Conservation (phyloP, 2,797 vertebrate species). For the Cyclopterus lumpus region DNA sequence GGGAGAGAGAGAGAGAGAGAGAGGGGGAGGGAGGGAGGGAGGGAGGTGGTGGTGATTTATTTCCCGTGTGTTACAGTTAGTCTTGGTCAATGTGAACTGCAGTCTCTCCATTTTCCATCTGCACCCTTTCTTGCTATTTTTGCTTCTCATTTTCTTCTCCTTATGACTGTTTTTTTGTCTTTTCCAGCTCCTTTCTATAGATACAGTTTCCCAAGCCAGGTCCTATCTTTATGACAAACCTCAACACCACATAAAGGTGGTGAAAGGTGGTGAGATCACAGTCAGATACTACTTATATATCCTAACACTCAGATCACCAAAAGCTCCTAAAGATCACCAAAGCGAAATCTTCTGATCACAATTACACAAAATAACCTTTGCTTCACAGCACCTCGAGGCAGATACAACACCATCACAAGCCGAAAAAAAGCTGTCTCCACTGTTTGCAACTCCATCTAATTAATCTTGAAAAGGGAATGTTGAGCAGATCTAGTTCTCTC, state of each 20-base stretch:
- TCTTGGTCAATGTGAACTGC: slow-evolving; percentile 68
- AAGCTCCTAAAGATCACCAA: not conserved
- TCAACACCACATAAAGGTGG: not conserved
- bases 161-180: slow-evolving; percentile 1
- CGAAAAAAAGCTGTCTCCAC: not conserved
- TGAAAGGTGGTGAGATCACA: not conserved
- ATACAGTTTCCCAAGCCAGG: not conserved
- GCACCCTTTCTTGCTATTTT: slow-evolving; percentile 36
- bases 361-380: not conserved
- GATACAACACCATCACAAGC: slow-evolving; percentile 7
- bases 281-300: not conserved
- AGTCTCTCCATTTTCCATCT: slow-evolving; percentile 71
- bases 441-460: slow-evolving; percentile 38
- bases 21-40: slow-evolving; percentile 40
- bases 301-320: not conserved
- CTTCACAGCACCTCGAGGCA: not conserved
- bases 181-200: not conserved
- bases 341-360: not conserved
- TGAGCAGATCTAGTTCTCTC: slow-evolving; percentile 37
- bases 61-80: slow-evolving; percentile 78
- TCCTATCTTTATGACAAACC: slow-evolving; percentile 18
- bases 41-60: slow-evolving; percentile 73
- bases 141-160: slow-evolving; percentile 30
- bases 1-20: slow-evolving; percentile 34
- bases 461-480: slow-evolving; percentile 48